These are phyloP conservation scores for Leptura quadrifasciata DNA, from an alignment of 2,888 invertebrate genomes.

Conservation along the genomic window DNA sequence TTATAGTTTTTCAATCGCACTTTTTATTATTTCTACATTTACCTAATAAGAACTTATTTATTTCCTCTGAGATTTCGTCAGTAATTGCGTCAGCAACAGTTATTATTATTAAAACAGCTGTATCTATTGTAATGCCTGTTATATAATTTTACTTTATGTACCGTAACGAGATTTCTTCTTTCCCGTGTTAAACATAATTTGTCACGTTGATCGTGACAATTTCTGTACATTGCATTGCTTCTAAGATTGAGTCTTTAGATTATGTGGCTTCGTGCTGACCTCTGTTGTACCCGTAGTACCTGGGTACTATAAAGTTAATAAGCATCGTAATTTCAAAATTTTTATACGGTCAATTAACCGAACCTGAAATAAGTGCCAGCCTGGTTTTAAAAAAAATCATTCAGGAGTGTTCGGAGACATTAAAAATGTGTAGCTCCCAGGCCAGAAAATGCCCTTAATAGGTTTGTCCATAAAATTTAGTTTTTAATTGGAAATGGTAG, in stretches of 20 bases:
- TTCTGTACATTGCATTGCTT: not conserved
- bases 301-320: too few relatives aligned
- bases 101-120: not conserved
- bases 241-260: not conserved
- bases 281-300: not conserved
- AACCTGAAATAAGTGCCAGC: too few relatives aligned
- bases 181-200: constrained; percentile 1
- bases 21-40: not conserved
- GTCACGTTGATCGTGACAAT: constrained; percentile 13
- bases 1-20: not conserved
- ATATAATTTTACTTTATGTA: constrained; percentile 8
- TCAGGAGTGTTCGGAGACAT: too few relatives aligned
- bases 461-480: too few relatives aligned
- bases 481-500: too few relatives aligned
- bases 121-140: not conserved
- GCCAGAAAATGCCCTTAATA: too few relatives aligned
- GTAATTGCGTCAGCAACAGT: not conserved
- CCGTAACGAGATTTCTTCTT: not conserved
- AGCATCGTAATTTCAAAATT: too few relatives aligned
- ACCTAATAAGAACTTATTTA: not conserved
- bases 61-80: not conserved
- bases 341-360: too few relatives aligned
- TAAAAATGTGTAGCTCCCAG: too few relatives aligned
- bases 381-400: too few relatives aligned
- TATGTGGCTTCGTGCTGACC: not conserved